Conservation (phyloP, 2,797 vertebrate species). For the Sebastes kiyomatsui region DNA sequence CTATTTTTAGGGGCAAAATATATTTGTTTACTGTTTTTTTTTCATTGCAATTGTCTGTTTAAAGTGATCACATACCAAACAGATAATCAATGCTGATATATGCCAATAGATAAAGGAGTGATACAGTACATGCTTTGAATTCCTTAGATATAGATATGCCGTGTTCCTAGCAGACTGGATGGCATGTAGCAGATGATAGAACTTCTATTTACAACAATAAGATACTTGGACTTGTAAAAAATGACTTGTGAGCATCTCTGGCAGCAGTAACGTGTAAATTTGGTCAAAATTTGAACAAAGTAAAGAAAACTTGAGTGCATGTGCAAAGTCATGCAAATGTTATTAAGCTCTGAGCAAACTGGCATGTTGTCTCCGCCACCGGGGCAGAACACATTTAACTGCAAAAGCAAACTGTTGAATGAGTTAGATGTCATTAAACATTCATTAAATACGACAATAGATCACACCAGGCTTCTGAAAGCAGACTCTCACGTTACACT, state of each 20-base stretch:
- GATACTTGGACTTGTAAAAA: not conserved
- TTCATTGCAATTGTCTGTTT: not conserved
- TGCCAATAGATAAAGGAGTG: not conserved
- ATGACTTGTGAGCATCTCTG: no score
- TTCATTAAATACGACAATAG: slow-evolving; percentile 52
- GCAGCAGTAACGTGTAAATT: not conserved
- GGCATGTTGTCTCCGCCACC: not conserved
- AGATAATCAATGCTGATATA: not conserved
- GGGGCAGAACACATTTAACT: slow-evolving; percentile 5
- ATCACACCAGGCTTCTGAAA: slow-evolving; percentile 29
- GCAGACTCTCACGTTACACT: slow-evolving; percentile 31
- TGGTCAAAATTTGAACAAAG: not conserved
- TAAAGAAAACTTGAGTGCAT: not conserved
- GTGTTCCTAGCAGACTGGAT: not conserved
- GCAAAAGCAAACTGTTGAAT: slow-evolving; percentile 30
- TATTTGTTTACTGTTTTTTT: not conserved
- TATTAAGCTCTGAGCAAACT: not conserved
- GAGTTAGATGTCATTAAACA: slow-evolving; percentile 47
- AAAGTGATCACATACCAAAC: not conserved
- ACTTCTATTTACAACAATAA: not conserved
- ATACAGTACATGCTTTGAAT: not conserved
- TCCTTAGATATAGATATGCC: not conserved
- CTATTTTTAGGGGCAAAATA: no score
- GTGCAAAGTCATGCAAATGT: slow-evolving; percentile 1
- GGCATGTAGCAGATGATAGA: not conserved